These are phyloP conservation scores for Doryteuthis pealeii DNA, from an alignment of 1,140 invertebrate genomes.

Conservation along the genomic window DNA sequence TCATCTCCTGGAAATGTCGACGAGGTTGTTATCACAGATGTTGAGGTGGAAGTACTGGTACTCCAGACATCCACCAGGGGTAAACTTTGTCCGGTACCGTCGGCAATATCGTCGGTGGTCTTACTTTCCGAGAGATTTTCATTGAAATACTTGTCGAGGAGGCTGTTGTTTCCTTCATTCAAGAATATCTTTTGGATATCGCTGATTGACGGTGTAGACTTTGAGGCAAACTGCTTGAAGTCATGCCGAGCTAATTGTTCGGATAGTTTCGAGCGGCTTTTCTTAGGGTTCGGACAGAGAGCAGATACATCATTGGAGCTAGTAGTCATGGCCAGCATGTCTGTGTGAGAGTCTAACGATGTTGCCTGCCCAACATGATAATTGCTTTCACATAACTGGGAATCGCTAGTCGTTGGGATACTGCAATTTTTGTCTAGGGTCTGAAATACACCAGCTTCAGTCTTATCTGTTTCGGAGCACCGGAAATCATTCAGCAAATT, in stretches of 20 bases:
- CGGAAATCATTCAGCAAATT: neutral
- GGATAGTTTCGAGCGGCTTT: neutral
- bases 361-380: neutral
- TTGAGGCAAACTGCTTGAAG: neutral
- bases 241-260: constrained; percentile 1
- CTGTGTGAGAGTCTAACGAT: neutral
- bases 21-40: constrained; percentile 1
- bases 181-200: constrained; percentile 35
- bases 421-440: neutral
- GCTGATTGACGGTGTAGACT: constrained; percentile 20
- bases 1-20: neutral
- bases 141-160: constrained; percentile 54
- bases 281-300: constrained; percentile 3
- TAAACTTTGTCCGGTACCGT: neutral
- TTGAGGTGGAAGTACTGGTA: neutral
- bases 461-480: neutral
- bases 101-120: constrained; percentile 41
- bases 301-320: neutral
- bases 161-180: constrained; percentile 44
- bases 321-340: neutral
- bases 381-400: neutral
- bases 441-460: neutral
- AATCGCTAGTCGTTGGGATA: neutral
- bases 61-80: neutral
- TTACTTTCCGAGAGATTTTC: constrained; percentile 37